Evolutionary conservation across 2,888 invertebrate genomes (phyloP).

Genomic region (Megalurothrips usitatus): DNA sequence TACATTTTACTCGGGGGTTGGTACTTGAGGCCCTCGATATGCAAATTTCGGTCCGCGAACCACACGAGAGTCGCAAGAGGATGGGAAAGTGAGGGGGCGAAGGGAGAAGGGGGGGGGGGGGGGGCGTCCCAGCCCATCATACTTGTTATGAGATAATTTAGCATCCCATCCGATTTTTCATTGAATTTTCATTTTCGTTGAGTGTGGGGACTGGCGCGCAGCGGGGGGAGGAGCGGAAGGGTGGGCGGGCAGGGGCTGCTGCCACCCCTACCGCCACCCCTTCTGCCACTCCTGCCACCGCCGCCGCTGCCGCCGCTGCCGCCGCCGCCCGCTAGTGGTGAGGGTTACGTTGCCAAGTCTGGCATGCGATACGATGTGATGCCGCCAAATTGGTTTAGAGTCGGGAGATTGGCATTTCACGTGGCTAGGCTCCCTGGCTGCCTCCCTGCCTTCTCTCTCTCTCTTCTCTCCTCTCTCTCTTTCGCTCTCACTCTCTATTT

Average conservation of each 20-base stretch:
- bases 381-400: conserved; percentile 18
- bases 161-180: conserved; percentile 24
- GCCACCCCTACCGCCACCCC: no score
- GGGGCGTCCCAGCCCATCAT: background rate
- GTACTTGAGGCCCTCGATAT: no score
- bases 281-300: no score
- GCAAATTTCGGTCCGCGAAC: no score
- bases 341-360: background rate
- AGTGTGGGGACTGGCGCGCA: background rate
- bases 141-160: conserved; percentile 4
- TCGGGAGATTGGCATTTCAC: conserved; percentile 24
- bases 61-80: no score
- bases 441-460: no score
- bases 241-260: background rate
- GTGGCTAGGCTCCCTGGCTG: background rate
- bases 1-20: no score
- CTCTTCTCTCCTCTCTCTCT: no score
- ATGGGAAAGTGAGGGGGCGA: no score
- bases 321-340: background rate
- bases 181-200: conserved; percentile 6
- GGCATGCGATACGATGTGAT: background rate
- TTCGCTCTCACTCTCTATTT: no score
- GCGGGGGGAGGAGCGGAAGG: background rate
- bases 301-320: background rate
- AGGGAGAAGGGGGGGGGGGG: no score